phyloP scores from a whole-genome alignment of 2,888 invertebrate species.

The Amblyjoppa fuscipennis region DNA sequence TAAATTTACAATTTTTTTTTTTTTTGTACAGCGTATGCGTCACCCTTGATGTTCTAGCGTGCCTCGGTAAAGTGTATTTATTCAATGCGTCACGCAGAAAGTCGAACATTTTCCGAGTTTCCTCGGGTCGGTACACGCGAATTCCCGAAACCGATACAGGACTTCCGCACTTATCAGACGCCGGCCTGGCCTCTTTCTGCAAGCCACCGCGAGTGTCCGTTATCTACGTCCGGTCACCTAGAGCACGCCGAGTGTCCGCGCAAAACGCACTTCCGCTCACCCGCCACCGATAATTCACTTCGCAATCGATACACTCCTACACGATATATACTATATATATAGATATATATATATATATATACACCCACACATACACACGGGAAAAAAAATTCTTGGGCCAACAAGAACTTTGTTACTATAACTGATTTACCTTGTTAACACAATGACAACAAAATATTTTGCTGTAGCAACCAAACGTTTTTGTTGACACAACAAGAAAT shows the following conservation, averaged over 20 bases:
- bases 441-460: too few relatives aligned
- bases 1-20: too few relatives aligned
- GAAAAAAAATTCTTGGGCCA: too few relatives aligned
- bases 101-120: constrained; percentile 47
- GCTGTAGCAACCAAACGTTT: too few relatives aligned
- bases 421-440: too few relatives aligned
- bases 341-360: too few relatives aligned
- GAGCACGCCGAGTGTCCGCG: not conserved
- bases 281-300: constrained; percentile 43
- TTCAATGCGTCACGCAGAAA: constrained; percentile 20
- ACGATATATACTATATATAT: not conserved
- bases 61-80: not conserved
- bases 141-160: constrained; percentile 31
- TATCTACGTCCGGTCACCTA: constrained; percentile 63
- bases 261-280: constrained; percentile 11
- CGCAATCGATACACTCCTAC: constrained; percentile 17
- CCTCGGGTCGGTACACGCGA: constrained; percentile 54
- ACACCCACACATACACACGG: too few relatives aligned
- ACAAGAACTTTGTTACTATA: too few relatives aligned
- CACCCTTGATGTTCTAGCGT: too few relatives aligned
- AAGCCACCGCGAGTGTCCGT: constrained; percentile 25
- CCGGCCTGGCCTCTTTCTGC: constrained; percentile 12
- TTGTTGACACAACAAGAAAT: too few relatives aligned
- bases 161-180: constrained; percentile 40
- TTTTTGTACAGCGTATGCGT: too few relatives aligned